These are phyloP conservation scores for Microctenopoma lineatum DNA, from an alignment of 2,797 vertebrate species.

Conservation along the genomic window DNA sequence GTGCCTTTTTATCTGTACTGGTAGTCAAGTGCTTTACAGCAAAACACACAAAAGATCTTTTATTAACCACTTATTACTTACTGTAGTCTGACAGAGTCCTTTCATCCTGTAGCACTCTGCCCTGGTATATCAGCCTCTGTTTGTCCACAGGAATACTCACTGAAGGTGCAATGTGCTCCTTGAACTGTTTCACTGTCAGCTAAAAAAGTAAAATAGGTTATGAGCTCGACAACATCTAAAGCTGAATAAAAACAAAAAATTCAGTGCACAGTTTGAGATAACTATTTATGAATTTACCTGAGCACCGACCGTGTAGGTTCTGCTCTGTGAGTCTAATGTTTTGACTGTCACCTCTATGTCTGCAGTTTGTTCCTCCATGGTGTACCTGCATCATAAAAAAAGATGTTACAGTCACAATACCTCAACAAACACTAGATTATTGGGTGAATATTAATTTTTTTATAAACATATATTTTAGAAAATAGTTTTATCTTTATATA, in stretches of 20 bases:
- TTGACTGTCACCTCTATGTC: constrained; percentile 92
- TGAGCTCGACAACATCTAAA: background rate
- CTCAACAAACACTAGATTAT: background rate
- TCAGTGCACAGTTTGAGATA: background rate
- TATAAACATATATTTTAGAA: no score
- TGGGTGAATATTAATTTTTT: no score
- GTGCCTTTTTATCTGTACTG: no score
- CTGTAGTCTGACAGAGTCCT: constrained; percentile 92
- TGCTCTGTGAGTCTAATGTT: constrained; percentile 93
- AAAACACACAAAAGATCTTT: background rate
- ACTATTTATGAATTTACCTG: constrained; percentile 80
- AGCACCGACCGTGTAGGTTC: constrained; percentile 89
- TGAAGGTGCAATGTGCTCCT: constrained; percentile 91
- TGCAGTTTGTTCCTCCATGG: constrained; percentile 86
- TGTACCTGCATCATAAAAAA: constrained; percentile 47
- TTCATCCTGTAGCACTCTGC: constrained; percentile 93
- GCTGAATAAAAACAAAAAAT: background rate
- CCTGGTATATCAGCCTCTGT: constrained; percentile 94
- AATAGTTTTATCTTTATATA: no score
- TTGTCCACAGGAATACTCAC: constrained; percentile 93
- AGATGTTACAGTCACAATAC: background rate
- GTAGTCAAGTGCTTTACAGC: background rate
- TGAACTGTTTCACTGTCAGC: constrained; percentile 94
- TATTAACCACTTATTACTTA: constrained; percentile 69
- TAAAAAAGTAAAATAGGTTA: constrained; percentile 48